Percentiles rank a stretch among this genome's conserved stretches.
phyloP scores from a whole-genome alignment of 2,113 vertebrate genomes.

The Sorex araneus region DNA sequence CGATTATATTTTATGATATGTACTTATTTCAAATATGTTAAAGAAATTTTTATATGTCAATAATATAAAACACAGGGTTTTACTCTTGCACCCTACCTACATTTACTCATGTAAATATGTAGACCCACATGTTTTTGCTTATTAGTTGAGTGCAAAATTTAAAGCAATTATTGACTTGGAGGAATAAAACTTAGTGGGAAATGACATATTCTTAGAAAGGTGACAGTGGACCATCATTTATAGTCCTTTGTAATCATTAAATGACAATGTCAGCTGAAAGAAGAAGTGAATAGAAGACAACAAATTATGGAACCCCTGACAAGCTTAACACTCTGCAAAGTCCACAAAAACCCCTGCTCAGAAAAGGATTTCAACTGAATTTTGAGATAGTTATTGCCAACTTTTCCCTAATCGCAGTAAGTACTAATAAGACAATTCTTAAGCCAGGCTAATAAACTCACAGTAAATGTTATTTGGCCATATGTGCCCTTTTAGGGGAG shows the following conservation, averaged over 20 bases:
- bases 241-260: slow-evolving; percentile 78
- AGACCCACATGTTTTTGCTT: slow-evolving; percentile 58
- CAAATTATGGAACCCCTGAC: slow-evolving; percentile 66
- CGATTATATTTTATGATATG: background rate
- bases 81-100: background rate
- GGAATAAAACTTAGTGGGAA: slow-evolving; percentile 85
- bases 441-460: slow-evolving; percentile 84
- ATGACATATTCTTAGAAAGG: slow-evolving; percentile 88
- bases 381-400: slow-evolving; percentile 76
- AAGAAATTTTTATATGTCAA: background rate
- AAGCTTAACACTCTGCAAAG: slow-evolving; percentile 65
- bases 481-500: slow-evolving; percentile 77
- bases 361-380: slow-evolving; percentile 62
- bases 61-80: background rate
- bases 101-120: background rate
- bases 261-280: slow-evolving; percentile 87
- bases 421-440: slow-evolving; percentile 79
- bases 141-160: slow-evolving; percentile 81
- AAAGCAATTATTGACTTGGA: slow-evolving; percentile 85
- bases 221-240: slow-evolving; percentile 88
- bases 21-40: background rate
- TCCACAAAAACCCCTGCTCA: slow-evolving; percentile 67
- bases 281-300: slow-evolving; percentile 81
- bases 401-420: slow-evolving; percentile 77
- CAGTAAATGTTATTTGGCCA: slow-evolving; percentile 76